Base-by-base conservation (phyloP, 2,113 vertebrate genomes). In the Neoarius graeffei region DNA sequence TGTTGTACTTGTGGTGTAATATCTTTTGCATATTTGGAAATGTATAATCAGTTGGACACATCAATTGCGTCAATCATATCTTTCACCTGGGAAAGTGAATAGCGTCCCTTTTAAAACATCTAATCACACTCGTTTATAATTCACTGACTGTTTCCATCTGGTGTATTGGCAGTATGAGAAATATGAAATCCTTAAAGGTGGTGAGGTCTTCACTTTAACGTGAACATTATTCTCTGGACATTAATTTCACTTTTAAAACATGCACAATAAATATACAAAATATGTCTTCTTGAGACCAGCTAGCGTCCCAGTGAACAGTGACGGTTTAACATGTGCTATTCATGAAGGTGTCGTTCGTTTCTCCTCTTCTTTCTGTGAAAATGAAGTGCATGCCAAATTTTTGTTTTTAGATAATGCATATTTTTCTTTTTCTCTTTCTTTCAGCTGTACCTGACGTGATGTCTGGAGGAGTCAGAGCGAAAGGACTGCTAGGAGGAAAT, bases 401-500 rank as follows among this genome's bases (percentile, higher is more conserved):
- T 64, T 66, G 25, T 71, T 35, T 71, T 30, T 71, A 7, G 5
- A 17, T 64, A 10, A 67, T 1, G 27, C 7, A 35, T 57, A 25
- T 64, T 0, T 83, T 23, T 74, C 7, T 69, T 20, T 64, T 0
- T 83, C 15, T 74, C 7, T 69, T 20, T 54, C 17, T 87, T 20
- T 85, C 19, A 88, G 89, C 1, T 42, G 5, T 42, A 19, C 23
- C 11, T 15, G 64, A 23, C 27, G 19, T 76, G 85, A 5, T 48
- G 9, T 62, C 64, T 59, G 50, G 9, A 62, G 84, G 59, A 57
- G 7, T 71, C 64, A 42, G 14, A 88, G 81, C 85, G 23, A 83
- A 3, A 52, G 90, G 69, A 80, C 2, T 52, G 20, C 20, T 73
- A 48, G 77, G 87, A 87, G 79, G 85, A 84, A 87, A 30, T 9